Evolutionary conservation across 2,797 vertebrate genomes (phyloP), one percentile per base, ranked within the genome.

Genomic region (Lacerta agilis): DNA sequence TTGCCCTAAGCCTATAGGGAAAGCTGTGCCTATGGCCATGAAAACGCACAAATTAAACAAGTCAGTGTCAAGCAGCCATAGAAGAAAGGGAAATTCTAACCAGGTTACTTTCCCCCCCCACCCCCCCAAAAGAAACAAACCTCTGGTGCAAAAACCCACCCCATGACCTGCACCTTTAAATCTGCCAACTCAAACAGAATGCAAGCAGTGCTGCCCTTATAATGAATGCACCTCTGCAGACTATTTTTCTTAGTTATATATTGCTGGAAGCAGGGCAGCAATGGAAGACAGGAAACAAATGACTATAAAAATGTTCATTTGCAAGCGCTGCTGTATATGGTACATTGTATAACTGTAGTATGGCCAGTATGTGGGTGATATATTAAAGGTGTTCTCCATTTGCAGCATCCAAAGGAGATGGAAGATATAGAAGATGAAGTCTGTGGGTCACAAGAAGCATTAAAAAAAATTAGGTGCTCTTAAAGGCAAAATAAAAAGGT

Each of bases 171-270:
- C 3, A 91, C 29, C 5, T 83, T 76, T 66, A 11, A 11, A 27
- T 80, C 23, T 86, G 88, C 25, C 20, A 93, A 85, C 29, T 85
- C 87, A 93, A 93, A 85, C 23, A 90, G 87, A 89, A 8, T 64
- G 83, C 91, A 89, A 90, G 79, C 36, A 89, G 61, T 88, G 64
- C 2, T 83, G 33, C 41, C 10, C 76, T 45, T 61, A 67, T 79
- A 38, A 83, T 83, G 8, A 64, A 92, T 67, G 36, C n/a, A 72
- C 86, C 85, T 91, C 85, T 67, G 90, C 86, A 69, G 85, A 10
- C 41, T 83, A 72, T 83, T 89, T 72, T 93, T 92, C 82, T 79
- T 81, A 90, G 25, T 1, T 93, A n/a, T 36, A 79, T 91, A 36
- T 43, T 73, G 41, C 17, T 73, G 79, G 67, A 45, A n/a, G 3